phyloP scores from a whole-genome alignment of 2,113 vertebrate species.

The Melanotaenia duboulayi region DNA sequence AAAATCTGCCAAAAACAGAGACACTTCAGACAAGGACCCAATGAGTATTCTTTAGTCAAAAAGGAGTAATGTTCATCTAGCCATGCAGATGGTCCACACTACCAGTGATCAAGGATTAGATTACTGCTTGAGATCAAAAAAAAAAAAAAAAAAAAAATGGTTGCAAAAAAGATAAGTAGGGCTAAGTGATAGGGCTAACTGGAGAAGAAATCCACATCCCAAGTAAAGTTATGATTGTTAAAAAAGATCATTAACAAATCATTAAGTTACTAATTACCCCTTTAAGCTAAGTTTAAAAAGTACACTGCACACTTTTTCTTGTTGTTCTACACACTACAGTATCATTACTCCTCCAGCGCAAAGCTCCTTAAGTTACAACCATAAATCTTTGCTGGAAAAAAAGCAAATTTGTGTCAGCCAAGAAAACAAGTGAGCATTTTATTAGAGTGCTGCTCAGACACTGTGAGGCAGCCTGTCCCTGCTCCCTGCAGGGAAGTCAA shows the following conservation, averaged over 20 bases:
- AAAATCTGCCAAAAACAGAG: conserved; percentile 73
- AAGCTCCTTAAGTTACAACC: not conserved
- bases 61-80: too few species aligned
- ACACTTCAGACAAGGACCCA: not conserved
- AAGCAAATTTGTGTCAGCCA: conserved; percentile 8
- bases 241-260: not conserved
- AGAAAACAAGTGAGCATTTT: conserved; percentile 39
- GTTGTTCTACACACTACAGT: not conserved
- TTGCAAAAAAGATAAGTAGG: too few species aligned
- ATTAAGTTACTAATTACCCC: not conserved
- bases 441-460: conserved; percentile 23
- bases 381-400: conserved; percentile 19
- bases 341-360: not conserved
- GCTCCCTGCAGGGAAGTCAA: conserved; percentile 29
- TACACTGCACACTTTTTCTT: conserved; percentile 28
- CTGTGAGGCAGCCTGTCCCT: conserved; percentile 21
- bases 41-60: too few species aligned
- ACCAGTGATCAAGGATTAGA: too few species aligned
- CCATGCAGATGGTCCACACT: too few species aligned
- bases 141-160: too few species aligned
- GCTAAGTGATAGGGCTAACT: too few species aligned
- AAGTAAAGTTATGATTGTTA: too few species aligned
- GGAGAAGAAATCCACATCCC: too few species aligned
- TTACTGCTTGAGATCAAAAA: too few species aligned
- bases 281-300: conserved; percentile 20